Base-by-base conservation (phyloP, 1,140 invertebrate species). In the Hormaphis cornu region DNA sequence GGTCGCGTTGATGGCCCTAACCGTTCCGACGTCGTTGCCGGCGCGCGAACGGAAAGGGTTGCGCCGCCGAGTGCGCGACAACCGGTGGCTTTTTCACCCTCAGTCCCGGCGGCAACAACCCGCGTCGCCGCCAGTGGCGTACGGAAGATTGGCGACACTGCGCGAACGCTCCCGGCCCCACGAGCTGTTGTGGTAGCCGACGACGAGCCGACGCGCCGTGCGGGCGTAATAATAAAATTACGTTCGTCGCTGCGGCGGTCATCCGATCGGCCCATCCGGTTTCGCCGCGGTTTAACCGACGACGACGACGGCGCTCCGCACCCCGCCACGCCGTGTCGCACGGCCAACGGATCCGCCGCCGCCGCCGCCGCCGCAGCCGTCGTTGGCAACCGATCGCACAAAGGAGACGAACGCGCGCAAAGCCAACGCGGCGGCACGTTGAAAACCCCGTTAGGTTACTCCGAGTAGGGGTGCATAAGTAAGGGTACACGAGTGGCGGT, bases 231-330 rank as follows among this genome's bases (percentile, higher is more conserved):
- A 63, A 56, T 35, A 48, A 58, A 63, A n/a, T n/a, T 63, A 63
- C 59, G 28, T 48, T 24, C 44, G 42, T 10, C 42, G 42, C 59
- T 24, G 42, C 50, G 50, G 7, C 59, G 59, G 59, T 63, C 59
- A 63, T 63, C 59, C 59, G 59, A 26, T 48, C 59, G 59, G 28
- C 59, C 59, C 59, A 63, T 63, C 59, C 59, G 59, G 59, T 63
- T 63, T 48, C 24, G 58, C 44, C 12, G 44, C 22, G 59, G 59
- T 63, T 48, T 63, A 22, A 3, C 26, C 26, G 42, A 5, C 56
- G 56, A 9, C 35, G 22, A 24, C 28, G 30, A 33, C 30, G 5
- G 30, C 53, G 53, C 8, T 16, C 42, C 26, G 37, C 59, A n/a
- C 42, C n/a, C 10, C 40, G 10, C 59, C 37, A 10, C 59, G 20